Evolutionary conservation across 2,797 vertebrate genomes (phyloP).

Genomic region (Poecile montanus): DNA sequence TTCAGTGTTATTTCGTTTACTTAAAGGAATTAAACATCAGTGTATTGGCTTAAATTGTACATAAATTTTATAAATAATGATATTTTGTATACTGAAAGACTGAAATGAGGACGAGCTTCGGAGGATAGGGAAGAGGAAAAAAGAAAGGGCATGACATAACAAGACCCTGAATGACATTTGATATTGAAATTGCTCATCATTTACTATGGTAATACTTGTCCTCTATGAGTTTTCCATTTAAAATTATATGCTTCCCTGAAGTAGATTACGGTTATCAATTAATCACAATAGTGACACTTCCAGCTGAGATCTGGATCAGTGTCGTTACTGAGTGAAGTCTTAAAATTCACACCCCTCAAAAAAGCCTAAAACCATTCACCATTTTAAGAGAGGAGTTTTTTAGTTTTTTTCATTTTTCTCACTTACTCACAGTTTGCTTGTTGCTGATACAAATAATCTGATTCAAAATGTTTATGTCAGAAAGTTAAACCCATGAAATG

Average conservation of each 20-base stretch:
- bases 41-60: not conserved
- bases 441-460: not conserved
- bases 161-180: not conserved
- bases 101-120: fast-evolving
- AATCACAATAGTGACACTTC: conserved; percentile 27
- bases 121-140: too few species aligned
- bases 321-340: not conserved
- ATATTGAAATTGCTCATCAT: conserved; percentile 31
- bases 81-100: not conserved
- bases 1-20: not conserved
- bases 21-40: not conserved
- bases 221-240: conserved; percentile 17
- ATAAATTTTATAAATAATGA: not conserved
- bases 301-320: not conserved
- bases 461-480: not conserved
- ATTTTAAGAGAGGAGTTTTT: not conserved
- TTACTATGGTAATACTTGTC: conserved; percentile 27
- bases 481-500: not conserved
- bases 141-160: not conserved
- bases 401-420: not conserved
- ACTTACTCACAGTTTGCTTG: not conserved
- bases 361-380: not conserved
- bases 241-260: conserved; percentile 2
- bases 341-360: not conserved
- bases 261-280: conserved; percentile 22